Percentiles rank a stretch among this genome's conserved stretches.
These are phyloP conservation scores for Sinonovacula constricta DNA, from an alignment of 1,140 invertebrate species.

Conservation along the genomic window DNA sequence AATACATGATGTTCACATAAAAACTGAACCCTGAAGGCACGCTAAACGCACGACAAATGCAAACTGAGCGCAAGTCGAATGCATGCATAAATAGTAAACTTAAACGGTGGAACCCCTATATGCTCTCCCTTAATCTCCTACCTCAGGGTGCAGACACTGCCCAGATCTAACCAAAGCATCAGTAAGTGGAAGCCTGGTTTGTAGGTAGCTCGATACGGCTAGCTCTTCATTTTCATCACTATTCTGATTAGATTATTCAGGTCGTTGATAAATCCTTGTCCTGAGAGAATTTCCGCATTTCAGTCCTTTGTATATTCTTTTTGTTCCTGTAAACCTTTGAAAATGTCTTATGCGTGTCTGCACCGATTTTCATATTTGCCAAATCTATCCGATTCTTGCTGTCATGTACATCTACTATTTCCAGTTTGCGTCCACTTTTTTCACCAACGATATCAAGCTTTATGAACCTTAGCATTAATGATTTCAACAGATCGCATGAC, in stretches of 20 bases:
- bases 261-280: too few relatives aligned
- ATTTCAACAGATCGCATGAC: not conserved
- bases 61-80: too few relatives aligned
- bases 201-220: not conserved
- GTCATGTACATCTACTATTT: not conserved
- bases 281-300: conserved; percentile 12
- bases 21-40: too few relatives aligned
- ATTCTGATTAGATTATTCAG: too few relatives aligned
- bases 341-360: not conserved
- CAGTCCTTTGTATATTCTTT: not conserved
- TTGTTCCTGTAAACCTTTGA: not conserved
- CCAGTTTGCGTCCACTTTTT: not conserved
- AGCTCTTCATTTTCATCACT: too few relatives aligned
- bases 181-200: conserved; percentile 8
- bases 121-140: conserved; percentile 1
- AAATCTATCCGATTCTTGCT: not conserved
- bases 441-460: conserved; percentile 15
- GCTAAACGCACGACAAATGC: too few relatives aligned
- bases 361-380: not conserved
- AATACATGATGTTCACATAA: too few relatives aligned
- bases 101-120: too few relatives aligned
- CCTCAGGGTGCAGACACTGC: conserved; percentile 28
- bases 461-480: not conserved
- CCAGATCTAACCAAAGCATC: not conserved
- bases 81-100: too few relatives aligned